Conservation (phyloP, 2,113 vertebrate genomes). For the Sula dactylatra region DNA sequence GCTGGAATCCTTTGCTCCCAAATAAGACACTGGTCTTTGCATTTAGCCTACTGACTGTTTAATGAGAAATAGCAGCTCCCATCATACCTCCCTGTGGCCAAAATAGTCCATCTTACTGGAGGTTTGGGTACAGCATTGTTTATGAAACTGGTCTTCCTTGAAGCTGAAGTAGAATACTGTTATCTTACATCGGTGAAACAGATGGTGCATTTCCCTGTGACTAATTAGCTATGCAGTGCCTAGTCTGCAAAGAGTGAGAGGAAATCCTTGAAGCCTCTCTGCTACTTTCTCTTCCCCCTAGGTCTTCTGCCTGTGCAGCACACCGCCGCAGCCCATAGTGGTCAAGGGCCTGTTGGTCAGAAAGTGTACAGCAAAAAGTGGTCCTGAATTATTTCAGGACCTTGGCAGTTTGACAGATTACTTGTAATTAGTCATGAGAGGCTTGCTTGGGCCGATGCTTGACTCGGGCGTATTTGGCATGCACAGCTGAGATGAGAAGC, state of each 20-base stretch:
- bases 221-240: not conserved
- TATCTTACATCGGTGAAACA: not conserved
- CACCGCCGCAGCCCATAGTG: rapidly evolving
- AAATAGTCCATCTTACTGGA: not conserved
- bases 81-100: not conserved
- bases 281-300: not conserved
- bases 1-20: not conserved
- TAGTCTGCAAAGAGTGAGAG: not conserved
- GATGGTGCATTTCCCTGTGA: not conserved
- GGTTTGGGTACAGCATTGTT: rapidly evolving
- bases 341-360: rapidly evolving
- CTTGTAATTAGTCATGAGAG: not conserved
- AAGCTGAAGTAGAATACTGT: not conserved
- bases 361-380: not conserved
- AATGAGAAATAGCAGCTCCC: not conserved
- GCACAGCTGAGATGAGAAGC: not conserved
- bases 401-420: not conserved
- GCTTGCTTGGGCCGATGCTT: not conserved
- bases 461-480: rapidly evolving
- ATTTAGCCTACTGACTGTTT: not conserved
- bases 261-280: not conserved
- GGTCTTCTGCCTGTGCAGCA: not conserved
- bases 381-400: not conserved
- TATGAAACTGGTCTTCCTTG: not conserved
- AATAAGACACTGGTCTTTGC: not conserved